phyloP scores from a whole-genome alignment of 1,140 invertebrate species.

The Carcinoscorpius rotundicauda region DNA sequence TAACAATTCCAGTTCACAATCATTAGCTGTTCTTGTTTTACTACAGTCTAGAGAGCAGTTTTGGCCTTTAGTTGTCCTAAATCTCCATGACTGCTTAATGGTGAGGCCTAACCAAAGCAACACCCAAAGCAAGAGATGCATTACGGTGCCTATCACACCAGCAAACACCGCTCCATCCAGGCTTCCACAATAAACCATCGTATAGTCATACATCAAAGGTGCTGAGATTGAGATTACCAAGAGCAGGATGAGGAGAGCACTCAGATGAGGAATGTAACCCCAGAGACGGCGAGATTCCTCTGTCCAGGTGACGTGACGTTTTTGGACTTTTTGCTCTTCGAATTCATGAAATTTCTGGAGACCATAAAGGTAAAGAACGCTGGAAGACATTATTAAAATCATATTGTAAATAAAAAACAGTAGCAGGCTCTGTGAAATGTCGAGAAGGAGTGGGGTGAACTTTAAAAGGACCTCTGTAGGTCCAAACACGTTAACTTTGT shows the following conservation, averaged over 20 bases:
- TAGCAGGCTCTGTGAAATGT: conserved; percentile 52
- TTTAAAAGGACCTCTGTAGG: conserved; percentile 47
- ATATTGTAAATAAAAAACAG: conserved; percentile 53
- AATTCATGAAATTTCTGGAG: conserved; percentile 51
- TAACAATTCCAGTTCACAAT: too few relatives aligned
- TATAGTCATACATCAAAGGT: conserved; percentile 65
- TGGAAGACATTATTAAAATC: conserved; percentile 56
- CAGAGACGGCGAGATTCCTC: conserved; percentile 33
- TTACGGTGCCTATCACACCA: conserved; percentile 48
- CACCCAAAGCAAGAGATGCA: conserved; percentile 61
- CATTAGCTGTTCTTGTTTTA: too few relatives aligned
- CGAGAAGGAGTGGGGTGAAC: conserved; percentile 51
- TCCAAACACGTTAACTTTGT: conserved; percentile 50
- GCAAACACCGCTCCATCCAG: conserved; percentile 56
- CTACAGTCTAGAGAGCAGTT: conserved; percentile 15
- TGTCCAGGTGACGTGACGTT: conserved; percentile 28
- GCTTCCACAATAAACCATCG: conserved; percentile 58
- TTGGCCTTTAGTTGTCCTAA: conserved; percentile 28
- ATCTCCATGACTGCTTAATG: conserved; percentile 60
- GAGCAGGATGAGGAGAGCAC: conserved; percentile 57
- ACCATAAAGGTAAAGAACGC: conserved; percentile 66
- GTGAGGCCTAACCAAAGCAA: conserved; percentile 60
- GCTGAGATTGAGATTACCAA: conserved; percentile 57
- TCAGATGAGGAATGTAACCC: conserved; percentile 65
- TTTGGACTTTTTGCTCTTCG: conserved; percentile 19